Evolutionary conservation across 2,888 invertebrate species (phyloP).

Genomic region (Drosophila anomalata): DNA sequence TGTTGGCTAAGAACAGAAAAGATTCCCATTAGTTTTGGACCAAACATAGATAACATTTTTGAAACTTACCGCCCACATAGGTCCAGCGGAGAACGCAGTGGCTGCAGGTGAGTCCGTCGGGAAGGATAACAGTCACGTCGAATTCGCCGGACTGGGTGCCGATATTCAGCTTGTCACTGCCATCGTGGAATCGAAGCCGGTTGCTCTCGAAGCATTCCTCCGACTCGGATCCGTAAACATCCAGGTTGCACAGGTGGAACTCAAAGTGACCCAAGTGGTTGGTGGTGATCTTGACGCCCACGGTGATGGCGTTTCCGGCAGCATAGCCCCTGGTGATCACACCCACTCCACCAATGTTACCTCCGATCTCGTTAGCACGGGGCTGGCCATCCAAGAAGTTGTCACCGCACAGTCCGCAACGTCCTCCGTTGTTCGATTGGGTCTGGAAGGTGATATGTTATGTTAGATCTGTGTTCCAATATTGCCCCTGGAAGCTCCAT

Average conservation of each 20-base stretch:
- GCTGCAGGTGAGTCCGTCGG: conserved; percentile 84
- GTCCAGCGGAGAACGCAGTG: conserved; percentile 86
- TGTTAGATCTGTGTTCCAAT: background rate
- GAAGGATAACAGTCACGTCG: conserved; percentile 81
- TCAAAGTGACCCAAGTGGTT: conserved; percentile 85
- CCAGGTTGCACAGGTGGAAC: conserved; percentile 85
- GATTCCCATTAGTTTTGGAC: background rate
- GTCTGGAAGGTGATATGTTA: conserved; percentile 49
- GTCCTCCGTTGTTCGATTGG: conserved; percentile 83
- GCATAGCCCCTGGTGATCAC: conserved; percentile 84
- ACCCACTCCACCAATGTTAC: conserved; percentile 84
- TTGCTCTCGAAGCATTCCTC: conserved; percentile 85
- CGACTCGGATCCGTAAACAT: conserved; percentile 83
- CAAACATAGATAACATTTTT: background rate
- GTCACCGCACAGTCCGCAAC: conserved; percentile 86
- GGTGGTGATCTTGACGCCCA: conserved; percentile 83
- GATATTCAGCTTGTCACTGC: conserved; percentile 69
- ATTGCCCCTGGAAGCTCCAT: background rate
- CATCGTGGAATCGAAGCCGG: conserved; percentile 80
- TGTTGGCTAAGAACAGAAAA: conserved; percentile 81
- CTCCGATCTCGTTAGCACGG: conserved; percentile 85
- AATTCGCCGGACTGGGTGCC: conserved; percentile 69
- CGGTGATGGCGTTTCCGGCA: conserved; percentile 49
- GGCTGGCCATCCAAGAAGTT: conserved; percentile 83
- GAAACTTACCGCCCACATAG: conserved; percentile 83